Conservation (phyloP, 1,140 invertebrate species). For the Matsumurasca onukii region DNA sequence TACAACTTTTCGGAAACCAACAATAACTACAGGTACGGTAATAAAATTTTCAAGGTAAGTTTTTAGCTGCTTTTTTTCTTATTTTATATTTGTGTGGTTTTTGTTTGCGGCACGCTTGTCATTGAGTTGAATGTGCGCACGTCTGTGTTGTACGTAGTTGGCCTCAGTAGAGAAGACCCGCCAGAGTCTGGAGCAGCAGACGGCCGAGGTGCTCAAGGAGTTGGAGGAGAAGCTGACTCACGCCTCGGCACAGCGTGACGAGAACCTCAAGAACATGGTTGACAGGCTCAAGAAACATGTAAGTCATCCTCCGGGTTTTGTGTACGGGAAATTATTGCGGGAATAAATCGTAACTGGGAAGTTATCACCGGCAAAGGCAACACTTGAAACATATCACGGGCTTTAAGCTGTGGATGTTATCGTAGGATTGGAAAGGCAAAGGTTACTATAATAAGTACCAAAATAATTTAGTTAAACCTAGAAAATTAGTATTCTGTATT, state of each 20-base stretch:
- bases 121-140: background rate
- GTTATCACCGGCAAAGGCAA: too few relatives aligned
- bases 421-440: too few relatives aligned
- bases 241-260: conserved; percentile 80
- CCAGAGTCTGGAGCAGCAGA: conserved; percentile 76
- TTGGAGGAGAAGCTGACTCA: conserved; percentile 83
- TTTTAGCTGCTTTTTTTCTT: background rate
- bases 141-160: conserved; percentile 57
- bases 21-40: too few relatives aligned
- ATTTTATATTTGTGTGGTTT: background rate
- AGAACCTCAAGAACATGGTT: conserved; percentile 84
- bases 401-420: too few relatives aligned
- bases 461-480: too few relatives aligned
- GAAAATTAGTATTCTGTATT: too few relatives aligned
- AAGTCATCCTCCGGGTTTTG: conserved; percentile 49
- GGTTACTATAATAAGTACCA: too few relatives aligned
- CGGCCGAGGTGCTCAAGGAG: conserved; percentile 75
- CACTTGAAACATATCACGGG: too few relatives aligned
- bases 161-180: conserved; percentile 83
- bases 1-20: too few relatives aligned
- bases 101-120: background rate
- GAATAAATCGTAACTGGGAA: too few relatives aligned
- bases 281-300: conserved; percentile 88
- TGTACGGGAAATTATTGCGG: too few relatives aligned
- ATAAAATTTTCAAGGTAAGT: too few relatives aligned